Evolutionary conservation across 1,140 invertebrate species (phyloP).

Genomic region (Heliconius hermathena): DNA sequence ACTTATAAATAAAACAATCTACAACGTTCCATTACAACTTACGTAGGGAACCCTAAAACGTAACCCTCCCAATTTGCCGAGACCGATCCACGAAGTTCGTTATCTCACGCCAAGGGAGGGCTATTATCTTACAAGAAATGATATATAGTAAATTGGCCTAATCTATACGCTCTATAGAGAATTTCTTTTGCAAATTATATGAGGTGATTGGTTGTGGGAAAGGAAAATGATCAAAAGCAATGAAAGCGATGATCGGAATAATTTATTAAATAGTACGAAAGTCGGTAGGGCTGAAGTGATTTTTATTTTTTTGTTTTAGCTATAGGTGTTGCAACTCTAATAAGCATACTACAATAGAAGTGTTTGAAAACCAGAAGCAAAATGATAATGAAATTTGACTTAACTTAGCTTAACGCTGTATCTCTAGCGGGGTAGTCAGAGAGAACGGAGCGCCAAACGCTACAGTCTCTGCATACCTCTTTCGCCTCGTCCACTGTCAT

Average conservation of each 20-base stretch:
- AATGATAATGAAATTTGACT: no score
- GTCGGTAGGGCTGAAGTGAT: background rate
- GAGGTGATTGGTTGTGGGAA: conserved; percentile 26
- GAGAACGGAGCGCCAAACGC: no score
- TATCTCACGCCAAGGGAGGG: conserved; percentile 39
- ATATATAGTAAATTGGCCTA: conserved; percentile 43
- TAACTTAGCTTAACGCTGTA: no score
- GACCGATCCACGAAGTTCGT: conserved; percentile 38
- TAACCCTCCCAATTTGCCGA: conserved; percentile 27
- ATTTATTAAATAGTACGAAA: background rate
- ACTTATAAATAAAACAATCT: background rate
- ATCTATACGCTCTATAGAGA: conserved; percentile 39
- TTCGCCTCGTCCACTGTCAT: no score
- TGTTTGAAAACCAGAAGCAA: no score
- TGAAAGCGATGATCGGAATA: conserved; percentile 16
- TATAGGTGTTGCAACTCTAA: background rate
- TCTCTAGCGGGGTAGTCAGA: no score
- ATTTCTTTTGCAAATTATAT: conserved; percentile 35
- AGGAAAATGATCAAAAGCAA: conserved; percentile 29
- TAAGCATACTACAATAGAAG: background rate
- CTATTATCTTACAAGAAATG: conserved; percentile 45
- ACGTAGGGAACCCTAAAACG: conserved; percentile 11
- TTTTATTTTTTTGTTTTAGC: background rate
- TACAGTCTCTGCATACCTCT: no score
- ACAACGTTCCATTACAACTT: background rate